Percentiles rank a stretch among this genome's conserved stretches.
Conservation (phyloP, 2,888 invertebrate genomes). For the Hypselothyrea guttata region DNA sequence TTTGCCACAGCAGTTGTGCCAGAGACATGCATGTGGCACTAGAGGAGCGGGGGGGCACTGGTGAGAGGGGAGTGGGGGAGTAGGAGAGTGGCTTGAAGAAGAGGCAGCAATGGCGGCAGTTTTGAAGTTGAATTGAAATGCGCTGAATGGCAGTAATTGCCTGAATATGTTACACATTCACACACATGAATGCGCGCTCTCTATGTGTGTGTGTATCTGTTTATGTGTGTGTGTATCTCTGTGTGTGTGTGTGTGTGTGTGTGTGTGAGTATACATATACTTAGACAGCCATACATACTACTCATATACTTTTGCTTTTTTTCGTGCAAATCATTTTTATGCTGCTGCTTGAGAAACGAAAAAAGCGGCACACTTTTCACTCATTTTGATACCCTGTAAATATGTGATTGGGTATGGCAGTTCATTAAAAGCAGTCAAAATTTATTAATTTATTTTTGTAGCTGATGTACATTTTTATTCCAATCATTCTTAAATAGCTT, state of each 20-base stretch:
- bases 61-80: conserved; percentile 1
- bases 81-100: conserved; percentile 1
- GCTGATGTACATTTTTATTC: too few species aligned
- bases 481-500: too few species aligned
- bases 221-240: conserved; percentile 25
- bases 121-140: conserved; percentile 76
- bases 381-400: conserved; percentile 29
- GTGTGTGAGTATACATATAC: not conserved
- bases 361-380: conserved; percentile 62
- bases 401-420: not conserved
- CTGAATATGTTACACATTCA: conserved; percentile 74
- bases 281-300: not conserved
- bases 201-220: conserved; percentile 34
- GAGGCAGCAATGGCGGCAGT: conserved; percentile 46
- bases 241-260: conserved; percentile 6
- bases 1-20: conserved; percentile 37
- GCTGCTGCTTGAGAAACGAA: conserved; percentile 48
- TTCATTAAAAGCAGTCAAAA: too few species aligned
- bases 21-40: conserved; percentile 1
- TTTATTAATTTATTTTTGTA: too few species aligned
- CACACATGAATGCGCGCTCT: conserved; percentile 63
- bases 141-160: conserved; percentile 75
- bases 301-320: conserved; percentile 30
- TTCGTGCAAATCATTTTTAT: conserved; percentile 66
- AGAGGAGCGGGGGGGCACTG: not conserved